A percentile compares a stretch with the other conserved stretches of the same genome.
Conservation (phyloP, 2,888 invertebrate species). For the Coelopa pilipes region DNA sequence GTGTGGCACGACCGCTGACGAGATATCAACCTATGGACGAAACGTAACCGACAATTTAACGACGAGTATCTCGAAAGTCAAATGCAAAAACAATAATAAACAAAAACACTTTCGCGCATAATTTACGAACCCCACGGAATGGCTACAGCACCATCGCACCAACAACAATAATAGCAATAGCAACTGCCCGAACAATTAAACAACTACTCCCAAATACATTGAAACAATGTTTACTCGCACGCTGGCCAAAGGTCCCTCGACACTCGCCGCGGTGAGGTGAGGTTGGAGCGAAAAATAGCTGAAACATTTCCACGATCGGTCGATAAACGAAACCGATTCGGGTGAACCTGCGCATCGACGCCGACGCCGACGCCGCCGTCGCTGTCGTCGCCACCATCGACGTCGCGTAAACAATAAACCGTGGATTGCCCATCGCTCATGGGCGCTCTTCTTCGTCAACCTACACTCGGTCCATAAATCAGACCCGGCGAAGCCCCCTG, state of each 20-base stretch:
- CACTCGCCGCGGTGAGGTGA: neutral
- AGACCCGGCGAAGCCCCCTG: too few species aligned
- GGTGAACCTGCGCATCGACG: too few species aligned
- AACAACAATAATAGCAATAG: neutral
- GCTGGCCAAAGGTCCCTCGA: conserved; percentile 9
- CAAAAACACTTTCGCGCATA: neutral
- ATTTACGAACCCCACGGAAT: neutral
- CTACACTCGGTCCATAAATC: too few species aligned
- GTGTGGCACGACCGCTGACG: neutral
- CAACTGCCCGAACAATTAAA: neutral
- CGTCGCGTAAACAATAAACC: too few species aligned
- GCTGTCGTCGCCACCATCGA: too few species aligned
- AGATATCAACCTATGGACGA: neutral
- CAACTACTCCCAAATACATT: neutral
- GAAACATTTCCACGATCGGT: conserved; percentile 2
- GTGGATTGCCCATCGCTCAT: too few species aligned
- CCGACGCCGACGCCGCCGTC: too few species aligned
- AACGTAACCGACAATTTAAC: too few species aligned
- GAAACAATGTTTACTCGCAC: conserved; percentile 1
- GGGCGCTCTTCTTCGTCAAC: too few species aligned
- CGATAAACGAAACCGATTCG: neutral
- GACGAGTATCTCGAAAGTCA: too few species aligned
- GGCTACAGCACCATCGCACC: neutral
- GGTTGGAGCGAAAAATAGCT: neutral
- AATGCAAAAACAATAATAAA: neutral